Evolutionary conservation across 2,797 vertebrate genomes (phyloP).

Genomic region (Ambastaia sidthimunki): DNA sequence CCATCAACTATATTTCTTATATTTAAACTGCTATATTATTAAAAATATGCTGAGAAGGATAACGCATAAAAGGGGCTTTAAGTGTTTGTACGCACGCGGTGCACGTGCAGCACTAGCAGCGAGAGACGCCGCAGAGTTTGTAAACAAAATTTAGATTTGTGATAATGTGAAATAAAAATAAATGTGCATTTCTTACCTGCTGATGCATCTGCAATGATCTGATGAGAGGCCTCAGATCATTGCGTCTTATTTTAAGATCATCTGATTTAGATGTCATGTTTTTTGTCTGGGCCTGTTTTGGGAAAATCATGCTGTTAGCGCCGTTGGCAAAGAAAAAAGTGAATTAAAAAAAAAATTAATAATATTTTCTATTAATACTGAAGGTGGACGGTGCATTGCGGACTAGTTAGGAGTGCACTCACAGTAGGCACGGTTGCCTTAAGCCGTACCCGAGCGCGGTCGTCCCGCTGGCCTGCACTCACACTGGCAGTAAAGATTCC

Average conservation of each 20-base stretch:
- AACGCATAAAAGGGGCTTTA: too few species aligned
- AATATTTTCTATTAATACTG: neutral
- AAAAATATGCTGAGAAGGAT: too few species aligned
- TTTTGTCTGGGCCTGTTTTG: constrained; percentile 30
- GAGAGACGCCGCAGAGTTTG: neutral
- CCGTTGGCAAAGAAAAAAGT: neutral
- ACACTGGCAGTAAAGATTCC: too few species aligned
- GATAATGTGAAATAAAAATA: neutral
- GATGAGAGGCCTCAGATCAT: constrained; percentile 85
- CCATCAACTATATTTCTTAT: neutral
- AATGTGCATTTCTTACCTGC: constrained; percentile 80
- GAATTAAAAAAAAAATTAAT: neutral
- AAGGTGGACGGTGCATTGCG: neutral
- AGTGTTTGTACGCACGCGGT: neutral
- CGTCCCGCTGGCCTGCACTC: too few species aligned
- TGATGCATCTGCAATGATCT: constrained; percentile 90
- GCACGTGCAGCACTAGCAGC: neutral
- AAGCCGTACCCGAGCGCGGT: too few species aligned
- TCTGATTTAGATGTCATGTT: constrained; percentile 67
- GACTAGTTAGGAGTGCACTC: too few species aligned
- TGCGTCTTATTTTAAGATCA: too few species aligned
- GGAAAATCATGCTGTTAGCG: neutral
- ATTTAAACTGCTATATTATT: neutral
- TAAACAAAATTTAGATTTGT: constrained; percentile 10
- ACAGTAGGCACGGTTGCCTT: too few species aligned